Conservation (phyloP, 1,140 invertebrate species). For the Spodoptera frugiperda region DNA sequence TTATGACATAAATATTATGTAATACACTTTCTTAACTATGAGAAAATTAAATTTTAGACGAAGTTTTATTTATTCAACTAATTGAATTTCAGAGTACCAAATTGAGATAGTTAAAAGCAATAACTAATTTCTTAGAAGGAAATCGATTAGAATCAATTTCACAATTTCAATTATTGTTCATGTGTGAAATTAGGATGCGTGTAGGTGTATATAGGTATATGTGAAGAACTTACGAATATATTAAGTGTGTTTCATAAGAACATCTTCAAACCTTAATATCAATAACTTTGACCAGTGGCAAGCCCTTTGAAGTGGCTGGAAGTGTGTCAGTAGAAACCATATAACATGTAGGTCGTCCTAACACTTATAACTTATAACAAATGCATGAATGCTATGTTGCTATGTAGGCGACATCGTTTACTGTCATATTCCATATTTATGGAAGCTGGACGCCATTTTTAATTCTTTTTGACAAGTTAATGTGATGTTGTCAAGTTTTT, state of each 20-base stretch:
- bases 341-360: constrained; percentile 24
- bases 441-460: not conserved
- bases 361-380: not conserved
- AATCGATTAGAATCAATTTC: constrained; percentile 26
- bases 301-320: not conserved
- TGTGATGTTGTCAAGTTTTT: not conserved
- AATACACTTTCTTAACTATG: not conserved
- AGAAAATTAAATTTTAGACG: not conserved
- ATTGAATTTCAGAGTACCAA: not conserved
- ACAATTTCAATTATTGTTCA: constrained; percentile 2
- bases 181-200: constrained; percentile 12
- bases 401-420: constrained; percentile 17
- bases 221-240: not conserved
- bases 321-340: constrained; percentile 23
- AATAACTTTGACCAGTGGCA: constrained; percentile 29
- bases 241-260: not conserved
- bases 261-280: constrained; percentile 22
- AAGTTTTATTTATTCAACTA: not conserved
- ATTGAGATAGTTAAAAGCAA: not conserved
- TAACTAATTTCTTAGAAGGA: not conserved
- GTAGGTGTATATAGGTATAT: not conserved
- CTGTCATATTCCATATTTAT: constrained; percentile 32
- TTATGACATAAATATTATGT: not conserved
- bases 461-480: not conserved
- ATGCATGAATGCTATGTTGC: not conserved